Conservation (phyloP, 2,113 vertebrate species). For the Rafetus swinhoei region DNA sequence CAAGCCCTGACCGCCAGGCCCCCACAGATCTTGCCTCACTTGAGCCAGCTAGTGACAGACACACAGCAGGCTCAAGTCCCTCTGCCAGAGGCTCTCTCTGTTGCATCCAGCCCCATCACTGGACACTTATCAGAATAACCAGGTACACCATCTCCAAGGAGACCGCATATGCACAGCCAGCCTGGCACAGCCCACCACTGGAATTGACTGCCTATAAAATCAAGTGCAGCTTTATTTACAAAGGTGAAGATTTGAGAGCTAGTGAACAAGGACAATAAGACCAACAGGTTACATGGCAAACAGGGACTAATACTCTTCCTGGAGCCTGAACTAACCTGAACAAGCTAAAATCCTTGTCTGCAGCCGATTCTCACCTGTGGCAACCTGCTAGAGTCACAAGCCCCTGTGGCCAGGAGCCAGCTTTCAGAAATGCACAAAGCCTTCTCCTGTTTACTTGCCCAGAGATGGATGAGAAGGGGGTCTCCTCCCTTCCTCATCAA, state of each 20-base stretch:
- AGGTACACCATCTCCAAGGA: not conserved
- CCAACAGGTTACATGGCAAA: not conserved
- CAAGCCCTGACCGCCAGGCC: not conserved
- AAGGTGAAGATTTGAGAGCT: not conserved
- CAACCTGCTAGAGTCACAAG: not conserved
- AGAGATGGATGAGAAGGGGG: not conserved
- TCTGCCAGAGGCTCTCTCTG: not conserved
- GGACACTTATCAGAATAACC: not conserved
- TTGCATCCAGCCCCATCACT: not conserved
- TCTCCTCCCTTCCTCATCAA: not conserved
- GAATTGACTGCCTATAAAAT: not conserved
- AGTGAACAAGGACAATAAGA: not conserved
- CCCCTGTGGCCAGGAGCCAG: not conserved
- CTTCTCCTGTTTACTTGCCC: not conserved
- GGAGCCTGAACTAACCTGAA: not conserved
- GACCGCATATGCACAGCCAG: not conserved
- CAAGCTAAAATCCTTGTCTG: not conserved
- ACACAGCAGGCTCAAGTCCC: not conserved
- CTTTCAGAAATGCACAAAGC: not conserved
- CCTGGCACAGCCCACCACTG: not conserved
- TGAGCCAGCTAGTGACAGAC: not conserved
- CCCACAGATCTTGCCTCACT: not conserved
- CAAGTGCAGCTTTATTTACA: not conserved
- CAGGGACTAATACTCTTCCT: not conserved
- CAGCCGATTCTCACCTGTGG: not conserved